Conservation (phyloP, 2,797 vertebrate genomes). For the Sphaeramia orbicularis region DNA sequence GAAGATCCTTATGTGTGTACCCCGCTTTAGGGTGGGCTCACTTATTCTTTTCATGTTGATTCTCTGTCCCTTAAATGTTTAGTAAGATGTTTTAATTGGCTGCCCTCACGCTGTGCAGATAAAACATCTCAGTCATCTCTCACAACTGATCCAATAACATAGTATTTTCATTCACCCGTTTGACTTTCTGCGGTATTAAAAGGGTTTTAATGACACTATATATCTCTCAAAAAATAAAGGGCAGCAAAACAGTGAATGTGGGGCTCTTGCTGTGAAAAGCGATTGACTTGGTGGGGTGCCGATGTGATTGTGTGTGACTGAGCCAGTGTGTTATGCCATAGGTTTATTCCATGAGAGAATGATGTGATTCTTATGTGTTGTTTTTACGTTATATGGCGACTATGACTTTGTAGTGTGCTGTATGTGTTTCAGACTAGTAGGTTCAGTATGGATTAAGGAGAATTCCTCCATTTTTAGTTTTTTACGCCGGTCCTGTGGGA, state of each 20-base stretch:
- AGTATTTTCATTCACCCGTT: background rate
- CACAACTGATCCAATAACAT: conserved; percentile 1
- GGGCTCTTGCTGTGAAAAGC: conserved; percentile 33
- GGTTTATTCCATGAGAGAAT: background rate
- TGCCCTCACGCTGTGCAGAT: conserved; percentile 17
- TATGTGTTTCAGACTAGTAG: background rate
- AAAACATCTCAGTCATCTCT: background rate
- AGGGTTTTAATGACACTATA: conserved; percentile 7
- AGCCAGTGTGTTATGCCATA: background rate
- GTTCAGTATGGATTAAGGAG: conserved; percentile 13
- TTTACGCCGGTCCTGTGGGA: conserved; percentile 35
- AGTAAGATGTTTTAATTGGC: conserved; percentile 20
- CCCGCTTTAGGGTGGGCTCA: too few relatives aligned
- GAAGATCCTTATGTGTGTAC: too few relatives aligned
- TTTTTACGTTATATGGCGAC: conserved; percentile 17
- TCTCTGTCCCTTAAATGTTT: background rate
- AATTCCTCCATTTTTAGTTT: conserved; percentile 13
- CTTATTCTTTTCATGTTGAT: too few relatives aligned
- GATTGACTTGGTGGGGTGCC: conserved; percentile 17
- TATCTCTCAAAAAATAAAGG: conserved; percentile 15
- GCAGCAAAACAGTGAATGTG: conserved; percentile 4
- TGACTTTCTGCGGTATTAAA: background rate
- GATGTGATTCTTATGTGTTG: background rate
- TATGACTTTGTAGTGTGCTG: background rate
- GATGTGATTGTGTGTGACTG: conserved; percentile 4